These are phyloP conservation scores for Cataglyphis hispanica DNA, from an alignment of 1,140 invertebrate genomes.

Conservation along the genomic window DNA sequence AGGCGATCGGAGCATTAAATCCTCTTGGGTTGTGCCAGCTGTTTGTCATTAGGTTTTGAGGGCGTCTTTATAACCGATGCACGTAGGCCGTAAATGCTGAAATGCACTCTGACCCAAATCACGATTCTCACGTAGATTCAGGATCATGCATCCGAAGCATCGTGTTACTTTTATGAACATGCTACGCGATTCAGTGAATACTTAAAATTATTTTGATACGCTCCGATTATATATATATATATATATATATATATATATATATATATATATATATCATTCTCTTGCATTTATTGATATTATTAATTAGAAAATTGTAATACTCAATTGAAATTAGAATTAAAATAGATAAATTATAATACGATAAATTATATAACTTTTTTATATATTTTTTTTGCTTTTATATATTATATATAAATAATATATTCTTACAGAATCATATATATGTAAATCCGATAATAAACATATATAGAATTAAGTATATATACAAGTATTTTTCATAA, in stretches of 20 bases:
- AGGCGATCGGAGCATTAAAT: slow-evolving; percentile 40
- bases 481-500: background rate
- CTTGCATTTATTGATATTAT: background rate
- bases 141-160: slow-evolving; percentile 45
- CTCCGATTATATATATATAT: background rate
- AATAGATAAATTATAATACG: background rate
- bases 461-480: background rate
- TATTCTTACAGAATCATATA: background rate
- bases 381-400: background rate
- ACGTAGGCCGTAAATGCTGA: slow-evolving; percentile 58
- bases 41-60: slow-evolving; percentile 60
- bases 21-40: slow-evolving; percentile 42
- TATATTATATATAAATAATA: background rate
- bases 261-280: background rate
- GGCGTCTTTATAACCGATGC: slow-evolving; percentile 52
- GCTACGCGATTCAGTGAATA: slow-evolving; percentile 19
- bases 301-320: background rate
- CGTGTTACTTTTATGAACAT: slow-evolving; percentile 54
- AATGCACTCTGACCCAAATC: slow-evolving; percentile 59
- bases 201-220: slow-evolving; percentile 25
- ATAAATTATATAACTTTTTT: background rate
- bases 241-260: background rate
- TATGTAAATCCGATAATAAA: background rate
- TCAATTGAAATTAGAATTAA: background rate
- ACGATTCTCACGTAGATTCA: slow-evolving; percentile 56